phyloP scores from a whole-genome alignment of 2,113 vertebrate genomes.

The Egretta garzetta region DNA sequence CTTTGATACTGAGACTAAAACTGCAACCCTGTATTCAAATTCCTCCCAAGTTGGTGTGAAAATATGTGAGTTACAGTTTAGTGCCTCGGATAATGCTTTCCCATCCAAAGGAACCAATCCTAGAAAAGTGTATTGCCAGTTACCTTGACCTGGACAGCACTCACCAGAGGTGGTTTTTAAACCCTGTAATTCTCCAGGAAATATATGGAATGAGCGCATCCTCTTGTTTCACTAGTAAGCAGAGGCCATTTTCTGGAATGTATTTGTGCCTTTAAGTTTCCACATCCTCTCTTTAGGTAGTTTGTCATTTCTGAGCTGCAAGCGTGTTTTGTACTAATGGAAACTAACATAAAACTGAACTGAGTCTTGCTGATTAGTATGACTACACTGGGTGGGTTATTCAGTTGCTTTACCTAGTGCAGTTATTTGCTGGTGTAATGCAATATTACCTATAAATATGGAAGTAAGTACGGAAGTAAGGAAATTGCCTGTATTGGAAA shows the following conservation, averaged over 20 bases:
- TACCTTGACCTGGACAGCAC: not conserved
- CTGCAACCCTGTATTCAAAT: not conserved
- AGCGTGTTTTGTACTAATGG: not conserved
- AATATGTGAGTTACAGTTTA: not conserved
- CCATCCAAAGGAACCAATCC: not conserved
- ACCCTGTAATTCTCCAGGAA: not conserved
- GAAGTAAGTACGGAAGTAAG: not conserved
- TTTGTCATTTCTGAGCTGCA: not conserved
- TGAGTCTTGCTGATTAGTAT: not conserved
- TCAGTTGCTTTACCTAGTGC: not conserved
- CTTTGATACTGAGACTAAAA: not conserved
- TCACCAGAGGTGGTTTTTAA: not conserved
- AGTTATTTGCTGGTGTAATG: not conserved
- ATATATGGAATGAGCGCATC: not conserved
- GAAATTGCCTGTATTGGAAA: not conserved
- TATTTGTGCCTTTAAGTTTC: not conserved
- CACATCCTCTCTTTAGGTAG: not conserved
- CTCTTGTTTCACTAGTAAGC: not conserved
- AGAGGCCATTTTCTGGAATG: not conserved
- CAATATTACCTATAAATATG: not conserved
- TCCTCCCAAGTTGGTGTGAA: not conserved
- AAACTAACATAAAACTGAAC: not conserved
- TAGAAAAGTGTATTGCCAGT: not conserved
- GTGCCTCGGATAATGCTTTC: not conserved
- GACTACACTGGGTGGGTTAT: not conserved